Evolutionary conservation across 2,797 vertebrate species (phyloP).

Genomic region (Cheracebus regulus): DNA sequence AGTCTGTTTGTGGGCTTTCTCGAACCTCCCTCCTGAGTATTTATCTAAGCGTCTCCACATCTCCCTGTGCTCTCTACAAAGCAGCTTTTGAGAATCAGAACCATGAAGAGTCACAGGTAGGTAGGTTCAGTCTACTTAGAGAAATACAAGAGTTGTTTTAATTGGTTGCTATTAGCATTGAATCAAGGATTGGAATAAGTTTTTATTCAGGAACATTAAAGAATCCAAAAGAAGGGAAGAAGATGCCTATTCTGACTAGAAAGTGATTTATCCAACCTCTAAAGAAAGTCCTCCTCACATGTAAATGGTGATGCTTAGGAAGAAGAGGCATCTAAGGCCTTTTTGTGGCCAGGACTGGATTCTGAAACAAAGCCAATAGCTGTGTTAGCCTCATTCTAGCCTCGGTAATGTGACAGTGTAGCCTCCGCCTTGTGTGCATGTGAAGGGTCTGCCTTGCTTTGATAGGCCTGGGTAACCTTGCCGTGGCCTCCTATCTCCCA

Average conservation of each 20-base stretch:
- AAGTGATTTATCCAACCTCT: neutral
- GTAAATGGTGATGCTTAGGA: neutral
- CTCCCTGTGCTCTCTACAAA: neutral
- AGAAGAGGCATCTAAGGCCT: neutral
- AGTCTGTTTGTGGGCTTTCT: neutral
- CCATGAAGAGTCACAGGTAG: neutral
- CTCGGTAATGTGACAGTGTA: neutral
- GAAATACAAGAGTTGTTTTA: neutral
- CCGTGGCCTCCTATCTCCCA: neutral
- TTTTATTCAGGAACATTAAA: constrained; percentile 1
- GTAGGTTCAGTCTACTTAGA: neutral
- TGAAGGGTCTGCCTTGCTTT: neutral
- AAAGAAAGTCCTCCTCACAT: neutral
- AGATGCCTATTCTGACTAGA: neutral
- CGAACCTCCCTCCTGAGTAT: neutral
- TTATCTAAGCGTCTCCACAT: neutral
- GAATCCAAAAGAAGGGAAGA: neutral
- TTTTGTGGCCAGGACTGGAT: neutral
- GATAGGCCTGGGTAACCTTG: neutral
- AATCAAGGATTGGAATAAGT: neutral
- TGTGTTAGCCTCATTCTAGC: neutral
- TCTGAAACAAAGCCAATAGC: neutral
- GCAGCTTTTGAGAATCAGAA: neutral
- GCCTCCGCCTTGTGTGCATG: neutral
- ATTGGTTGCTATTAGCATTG: neutral